Percentiles rank a stretch among this genome's conserved stretches.
These are phyloP conservation scores for Aplidium turbinatum DNA, from an alignment of 23 tunicate genomes.

Conservation along the genomic window DNA sequence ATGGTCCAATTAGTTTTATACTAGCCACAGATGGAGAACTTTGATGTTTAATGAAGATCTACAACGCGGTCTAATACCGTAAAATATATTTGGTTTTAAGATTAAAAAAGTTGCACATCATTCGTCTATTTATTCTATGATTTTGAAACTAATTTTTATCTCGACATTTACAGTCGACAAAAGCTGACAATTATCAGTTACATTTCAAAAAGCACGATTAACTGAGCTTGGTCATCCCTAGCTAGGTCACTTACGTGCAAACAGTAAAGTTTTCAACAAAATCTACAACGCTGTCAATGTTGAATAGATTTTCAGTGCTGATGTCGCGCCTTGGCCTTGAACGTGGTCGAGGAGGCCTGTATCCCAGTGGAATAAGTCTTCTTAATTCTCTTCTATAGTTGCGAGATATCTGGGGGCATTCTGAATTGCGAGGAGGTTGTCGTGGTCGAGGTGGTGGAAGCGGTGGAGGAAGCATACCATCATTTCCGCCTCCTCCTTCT, in stretches of 20 bases:
- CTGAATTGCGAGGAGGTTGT: background rate
- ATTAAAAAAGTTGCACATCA: too few relatives aligned
- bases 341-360: conserved; percentile 16
- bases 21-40: too few relatives aligned
- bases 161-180: background rate
- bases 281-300: conserved; percentile 29
- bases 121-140: too few relatives aligned
- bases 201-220: too few relatives aligned
- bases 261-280: conserved; percentile 33
- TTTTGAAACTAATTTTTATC: too few relatives aligned
- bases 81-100: too few relatives aligned
- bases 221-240: too few relatives aligned
- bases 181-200: background rate
- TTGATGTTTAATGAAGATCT: too few relatives aligned
- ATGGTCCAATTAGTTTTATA: too few relatives aligned
- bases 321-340: conserved; percentile 2
- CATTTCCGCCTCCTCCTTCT: background rate
- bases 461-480: conserved; percentile 3
- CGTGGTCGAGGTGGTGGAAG: background rate
- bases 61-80: too few relatives aligned
- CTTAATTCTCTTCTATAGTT: background rate
- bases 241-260: conserved; percentile 41
- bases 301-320: background rate
- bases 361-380: background rate
- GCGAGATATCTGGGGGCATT: conserved; percentile 10